Base-by-base conservation (phyloP, 2,113 vertebrate genomes). In the Shinisaurus crocodilurus region DNA sequence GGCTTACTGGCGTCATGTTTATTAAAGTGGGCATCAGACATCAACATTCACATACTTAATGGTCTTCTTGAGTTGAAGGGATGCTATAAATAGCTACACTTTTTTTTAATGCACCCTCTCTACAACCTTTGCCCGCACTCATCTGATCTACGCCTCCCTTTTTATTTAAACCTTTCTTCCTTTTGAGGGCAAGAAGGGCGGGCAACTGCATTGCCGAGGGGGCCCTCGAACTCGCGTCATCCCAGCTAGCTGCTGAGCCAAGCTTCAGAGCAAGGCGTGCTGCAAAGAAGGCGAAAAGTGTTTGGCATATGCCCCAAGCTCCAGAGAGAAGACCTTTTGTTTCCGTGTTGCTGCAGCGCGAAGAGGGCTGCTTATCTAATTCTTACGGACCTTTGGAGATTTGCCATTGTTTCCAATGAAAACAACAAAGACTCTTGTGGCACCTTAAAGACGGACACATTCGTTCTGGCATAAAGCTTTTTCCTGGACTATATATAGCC, bases 111-210 rank as follows among this genome's bases (percentile, higher is more conserved):
- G 72, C 45, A 25, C 12, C 6, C 77, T n/a, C 29, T 27, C 18
- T 5, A 48, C 40, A 70, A 20, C 43, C 50, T 67, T 67, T 23
- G 29, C 32, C 70, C 40, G 10, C 15, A 40, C 6, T 27, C 48
- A 6, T 20, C 84, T 6, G 29, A 20, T 65, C 20, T 32, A 18
- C 54, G 20, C 82, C 72, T 82, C 94, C 32, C 75, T 74, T 91
- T 87, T 90, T 63, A 34, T 91, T 89, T 83, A 85, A 91, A 90
- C 92, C 92, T 76, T 91, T 88, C 45, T 16, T 5, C n/a, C 9
- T 13, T 43, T 45, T 72, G 76, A 54, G 57, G 1, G 10, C 60
- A 82, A 60, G 32, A 23, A 65, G 81, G 82, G 27, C 50, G 83
- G 45, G 48, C 25, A 50, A 15, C 63, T 0, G 1, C 60, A 32